A percentile compares a stretch with the other conserved stretches of the same genome.
Conservation (phyloP, 1,140 invertebrate genomes). For the Anagrus nilaparvatae region DNA sequence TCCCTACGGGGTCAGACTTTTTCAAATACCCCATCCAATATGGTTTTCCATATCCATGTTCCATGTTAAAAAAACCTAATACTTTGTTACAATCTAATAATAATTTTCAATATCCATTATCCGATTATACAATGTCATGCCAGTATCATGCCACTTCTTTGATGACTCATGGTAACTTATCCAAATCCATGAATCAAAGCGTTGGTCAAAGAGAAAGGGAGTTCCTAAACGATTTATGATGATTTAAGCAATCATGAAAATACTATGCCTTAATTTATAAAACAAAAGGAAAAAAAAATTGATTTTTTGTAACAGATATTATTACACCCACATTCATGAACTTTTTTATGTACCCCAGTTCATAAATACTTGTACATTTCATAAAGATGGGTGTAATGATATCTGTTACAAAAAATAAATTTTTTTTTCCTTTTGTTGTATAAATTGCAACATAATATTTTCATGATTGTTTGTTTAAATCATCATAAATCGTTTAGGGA, state of each 20-base stretch:
- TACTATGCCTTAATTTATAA: too few relatives aligned
- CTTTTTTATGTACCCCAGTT: too few relatives aligned
- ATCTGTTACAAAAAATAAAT: too few relatives aligned
- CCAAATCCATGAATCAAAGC: slow-evolving; percentile 14
- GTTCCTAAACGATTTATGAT: slow-evolving; percentile 74
- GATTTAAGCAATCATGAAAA: slow-evolving; percentile 72
- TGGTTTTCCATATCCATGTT: too few relatives aligned
- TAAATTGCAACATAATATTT: too few relatives aligned
- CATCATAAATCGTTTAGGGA: slow-evolving; percentile 75
- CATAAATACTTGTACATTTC: neutral
- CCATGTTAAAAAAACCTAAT: neutral
- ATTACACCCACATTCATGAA: slow-evolving; percentile 1
- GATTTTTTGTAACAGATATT: too few relatives aligned
- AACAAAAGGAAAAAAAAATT: too few relatives aligned
- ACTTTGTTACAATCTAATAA: neutral
- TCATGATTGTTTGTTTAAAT: slow-evolving; percentile 77
- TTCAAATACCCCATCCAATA: too few relatives aligned
- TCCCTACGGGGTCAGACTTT: too few relatives aligned
- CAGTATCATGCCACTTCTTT: slow-evolving; percentile 11
- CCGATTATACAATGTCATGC: neutral
- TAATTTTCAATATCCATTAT: slow-evolving; percentile 1
- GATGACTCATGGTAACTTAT: neutral
- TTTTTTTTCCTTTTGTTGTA: too few relatives aligned
- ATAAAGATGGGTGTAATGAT: slow-evolving; percentile 1
- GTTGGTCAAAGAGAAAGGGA: slow-evolving; percentile 54